phyloP scores from a whole-genome alignment of 2,113 vertebrate species.

The Empidonax traillii region DNA sequence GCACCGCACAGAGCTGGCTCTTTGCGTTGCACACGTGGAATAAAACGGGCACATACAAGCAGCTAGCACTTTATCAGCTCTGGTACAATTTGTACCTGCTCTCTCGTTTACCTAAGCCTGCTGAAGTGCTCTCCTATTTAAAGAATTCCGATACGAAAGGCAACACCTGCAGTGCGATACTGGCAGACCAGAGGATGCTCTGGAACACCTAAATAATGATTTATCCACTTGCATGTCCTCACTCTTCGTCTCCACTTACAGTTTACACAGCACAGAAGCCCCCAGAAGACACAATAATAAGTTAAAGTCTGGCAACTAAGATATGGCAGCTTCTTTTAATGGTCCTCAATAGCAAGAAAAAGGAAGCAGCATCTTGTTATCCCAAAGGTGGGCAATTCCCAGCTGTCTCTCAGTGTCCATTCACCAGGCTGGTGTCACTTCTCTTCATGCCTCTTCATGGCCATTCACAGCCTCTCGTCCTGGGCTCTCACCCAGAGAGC shows the following conservation, averaged over 20 bases:
- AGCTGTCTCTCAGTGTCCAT: neutral
- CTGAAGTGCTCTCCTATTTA: neutral
- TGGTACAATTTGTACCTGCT: neutral
- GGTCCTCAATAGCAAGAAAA: neutral
- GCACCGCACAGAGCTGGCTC: neutral
- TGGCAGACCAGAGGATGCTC: neutral
- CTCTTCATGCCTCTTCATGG: too few species aligned
- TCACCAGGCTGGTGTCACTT: neutral
- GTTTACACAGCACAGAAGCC: neutral
- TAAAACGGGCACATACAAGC: neutral
- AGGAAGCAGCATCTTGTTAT: neutral
- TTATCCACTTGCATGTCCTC: neutral
- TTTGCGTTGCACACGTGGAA: neutral
- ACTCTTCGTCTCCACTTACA: neutral
- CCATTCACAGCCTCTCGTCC: neutral
- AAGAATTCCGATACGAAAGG: neutral
- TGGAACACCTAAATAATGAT: neutral
- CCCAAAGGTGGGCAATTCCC: neutral
- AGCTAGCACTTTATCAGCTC: neutral
- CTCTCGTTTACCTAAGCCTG: neutral
- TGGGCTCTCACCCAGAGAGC: rapidly evolving
- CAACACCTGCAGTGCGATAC: neutral
- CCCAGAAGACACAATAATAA: neutral
- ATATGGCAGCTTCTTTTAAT: neutral
- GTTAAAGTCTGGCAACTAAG: neutral